These are phyloP conservation scores for Scaptomyza caliginosa DNA, from an alignment of 2,888 invertebrate genomes.

Conservation along the genomic window DNA sequence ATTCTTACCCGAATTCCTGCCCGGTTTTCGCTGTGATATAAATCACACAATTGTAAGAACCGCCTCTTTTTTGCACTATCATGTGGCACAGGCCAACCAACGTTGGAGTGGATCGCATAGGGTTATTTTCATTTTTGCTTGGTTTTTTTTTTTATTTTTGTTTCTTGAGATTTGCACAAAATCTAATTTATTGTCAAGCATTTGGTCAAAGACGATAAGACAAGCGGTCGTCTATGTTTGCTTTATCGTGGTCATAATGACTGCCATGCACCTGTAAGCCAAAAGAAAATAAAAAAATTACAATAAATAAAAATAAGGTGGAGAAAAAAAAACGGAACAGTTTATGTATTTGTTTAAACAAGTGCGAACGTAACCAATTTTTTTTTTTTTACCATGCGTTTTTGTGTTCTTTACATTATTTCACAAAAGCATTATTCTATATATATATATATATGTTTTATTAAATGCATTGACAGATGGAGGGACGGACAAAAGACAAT, in stretches of 20 bases:
- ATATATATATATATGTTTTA: constrained; percentile 53
- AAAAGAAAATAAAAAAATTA: constrained; percentile 29
- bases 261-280: constrained; percentile 58
- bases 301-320: constrained; percentile 18
- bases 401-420: constrained; percentile 46
- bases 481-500: constrained; percentile 48
- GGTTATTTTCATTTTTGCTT: not conserved
- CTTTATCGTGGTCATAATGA: constrained; percentile 48
- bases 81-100: constrained; percentile 49
- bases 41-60: constrained; percentile 55
- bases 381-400: constrained; percentile 34
- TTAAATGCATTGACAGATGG: constrained; percentile 67
- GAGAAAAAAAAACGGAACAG: constrained; percentile 1
- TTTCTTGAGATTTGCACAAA: constrained; percentile 63
- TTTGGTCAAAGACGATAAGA: constrained; percentile 64
- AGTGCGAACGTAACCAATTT: constrained; percentile 74
- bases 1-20: not conserved
- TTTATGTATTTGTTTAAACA: constrained; percentile 61
- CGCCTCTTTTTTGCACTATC: constrained; percentile 44
- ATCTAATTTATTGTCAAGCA: constrained; percentile 76
- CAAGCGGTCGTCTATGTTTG: constrained; percentile 42
- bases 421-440: constrained; percentile 24
- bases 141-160: too few species aligned
- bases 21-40: constrained; percentile 51
- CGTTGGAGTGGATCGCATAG: constrained; percentile 57